Conservation (phyloP, 1,140 invertebrate species). For the Apolygus lucorum region DNA sequence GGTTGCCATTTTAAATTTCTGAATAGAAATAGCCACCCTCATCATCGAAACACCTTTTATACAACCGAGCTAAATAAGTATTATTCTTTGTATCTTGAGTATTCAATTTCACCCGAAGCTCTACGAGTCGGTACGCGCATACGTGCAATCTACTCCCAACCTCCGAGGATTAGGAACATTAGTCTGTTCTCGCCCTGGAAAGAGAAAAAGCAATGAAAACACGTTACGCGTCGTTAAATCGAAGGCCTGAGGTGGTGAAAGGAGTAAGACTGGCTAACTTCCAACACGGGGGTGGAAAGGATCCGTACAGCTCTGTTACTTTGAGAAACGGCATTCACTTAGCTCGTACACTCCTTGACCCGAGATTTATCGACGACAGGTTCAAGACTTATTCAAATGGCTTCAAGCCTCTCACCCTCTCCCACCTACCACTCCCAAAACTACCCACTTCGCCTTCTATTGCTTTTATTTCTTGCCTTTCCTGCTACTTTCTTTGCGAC, state of each 20-base stretch:
- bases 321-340: slow-evolving; percentile 11
- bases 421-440: neutral
- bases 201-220: neutral
- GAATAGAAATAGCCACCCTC: too few species aligned
- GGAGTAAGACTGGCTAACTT: slow-evolving; percentile 9
- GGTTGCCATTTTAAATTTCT: too few species aligned
- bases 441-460: neutral
- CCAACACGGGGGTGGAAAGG: neutral
- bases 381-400: slow-evolving; percentile 16
- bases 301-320: neutral
- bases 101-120: too few species aligned
- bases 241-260: neutral
- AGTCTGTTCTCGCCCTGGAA: neutral
- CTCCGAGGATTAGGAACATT: neutral
- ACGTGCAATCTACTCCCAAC: too few species aligned
- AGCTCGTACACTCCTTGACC: neutral
- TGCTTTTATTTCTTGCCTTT: slow-evolving; percentile 13
- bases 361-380: slow-evolving; percentile 13
- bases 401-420: neutral
- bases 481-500: neutral
- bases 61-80: too few species aligned
- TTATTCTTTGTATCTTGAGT: too few species aligned
- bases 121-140: too few species aligned
- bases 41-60: too few species aligned
- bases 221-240: neutral